Evolutionary conservation across 2,113 vertebrate genomes (phyloP), one percentile per base, ranked within the genome.

Genomic region (Spilogale gracilis): DNA sequence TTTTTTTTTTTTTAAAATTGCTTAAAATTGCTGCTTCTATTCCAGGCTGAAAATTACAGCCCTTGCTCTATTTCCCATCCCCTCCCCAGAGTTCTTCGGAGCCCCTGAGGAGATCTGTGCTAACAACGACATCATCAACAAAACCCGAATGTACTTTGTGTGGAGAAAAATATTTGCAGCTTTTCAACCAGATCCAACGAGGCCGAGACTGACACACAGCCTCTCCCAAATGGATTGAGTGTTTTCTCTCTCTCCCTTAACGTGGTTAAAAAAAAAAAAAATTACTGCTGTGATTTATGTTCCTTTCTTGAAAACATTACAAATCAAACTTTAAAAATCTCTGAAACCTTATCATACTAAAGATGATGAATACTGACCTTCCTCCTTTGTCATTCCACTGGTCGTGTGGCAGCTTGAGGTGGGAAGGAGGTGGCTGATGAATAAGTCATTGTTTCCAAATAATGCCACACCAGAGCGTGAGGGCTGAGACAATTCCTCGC

Each of bases 11-110:
- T n/a, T n/a, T n/a, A n/a, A 96, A 95, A 98, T 97, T 98, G 97
- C 94, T 83, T 97, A 78, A 97, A 98, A 97, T 98, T 80, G 97
- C 56, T 98, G 96, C 65, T 98, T 97, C 93, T 97, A 93, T 98
- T 98, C 88, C 79, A 89, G 94, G 96, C 86, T 96, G 97, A 91
- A 98, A 98, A 98, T 98, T 89, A 97, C 20, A 79, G 85, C 94
- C 87, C 81, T 93, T 32, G 71, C 43, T 80, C 82, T 79, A 21
- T 89, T 97, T 96, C 79, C 58, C 27, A 52, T 61, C 83, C 63
- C 89, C 88, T 61, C n/a, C 32, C 20, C 73, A 45, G 94, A 96
- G 96, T 56, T 60, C 78, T 0, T 73, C 48, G 9, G 91, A 73
- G 82, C 23, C 91, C 86, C 93, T 16, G 32, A 96, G 74, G 95